phyloP scores from a whole-genome alignment of 2,888 invertebrate species.

The Eristalis arbustorum region DNA sequence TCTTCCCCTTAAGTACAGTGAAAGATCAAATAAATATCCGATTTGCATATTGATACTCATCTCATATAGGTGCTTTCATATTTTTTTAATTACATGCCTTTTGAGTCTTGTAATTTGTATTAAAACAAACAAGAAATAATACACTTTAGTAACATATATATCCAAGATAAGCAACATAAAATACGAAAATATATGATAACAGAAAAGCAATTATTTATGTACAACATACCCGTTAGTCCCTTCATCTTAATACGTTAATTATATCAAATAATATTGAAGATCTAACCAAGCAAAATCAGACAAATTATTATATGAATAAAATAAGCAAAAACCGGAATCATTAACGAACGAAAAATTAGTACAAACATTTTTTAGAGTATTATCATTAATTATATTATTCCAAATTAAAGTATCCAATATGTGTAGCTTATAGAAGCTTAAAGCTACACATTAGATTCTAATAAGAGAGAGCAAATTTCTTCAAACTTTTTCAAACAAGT shows the following conservation, averaged over 20 bases:
- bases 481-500: background rate
- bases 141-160: background rate
- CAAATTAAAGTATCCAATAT: slow-evolving; percentile 48
- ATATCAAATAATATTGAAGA: background rate
- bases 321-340: slow-evolving; percentile 43
- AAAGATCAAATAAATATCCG: slow-evolving; percentile 37
- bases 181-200: slow-evolving; percentile 41
- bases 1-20: slow-evolving; percentile 12
- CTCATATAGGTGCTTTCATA: slow-evolving; percentile 58
- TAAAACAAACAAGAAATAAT: slow-evolving; percentile 26
- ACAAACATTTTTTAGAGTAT: slow-evolving; percentile 68
- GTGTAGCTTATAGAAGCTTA: slow-evolving; percentile 29
- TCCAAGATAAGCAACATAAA: background rate
- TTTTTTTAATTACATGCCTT: slow-evolving; percentile 4
- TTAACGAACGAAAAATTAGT: slow-evolving; percentile 67
- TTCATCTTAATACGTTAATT: slow-evolving; percentile 14
- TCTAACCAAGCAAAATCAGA: slow-evolving; percentile 12
- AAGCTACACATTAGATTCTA: slow-evolving; percentile 3
- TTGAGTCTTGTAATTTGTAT: slow-evolving; percentile 19
- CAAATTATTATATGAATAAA: slow-evolving; percentile 14
- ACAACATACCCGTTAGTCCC: slow-evolving; percentile 49
- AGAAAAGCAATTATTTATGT: slow-evolving; percentile 68
- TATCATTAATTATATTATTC: slow-evolving; percentile 52
- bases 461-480: slow-evolving; percentile 53
- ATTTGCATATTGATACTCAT: slow-evolving; percentile 52